These are phyloP conservation scores for Podotricha telesiphe DNA, from an alignment of 2,888 invertebrate species.

Conservation along the genomic window DNA sequence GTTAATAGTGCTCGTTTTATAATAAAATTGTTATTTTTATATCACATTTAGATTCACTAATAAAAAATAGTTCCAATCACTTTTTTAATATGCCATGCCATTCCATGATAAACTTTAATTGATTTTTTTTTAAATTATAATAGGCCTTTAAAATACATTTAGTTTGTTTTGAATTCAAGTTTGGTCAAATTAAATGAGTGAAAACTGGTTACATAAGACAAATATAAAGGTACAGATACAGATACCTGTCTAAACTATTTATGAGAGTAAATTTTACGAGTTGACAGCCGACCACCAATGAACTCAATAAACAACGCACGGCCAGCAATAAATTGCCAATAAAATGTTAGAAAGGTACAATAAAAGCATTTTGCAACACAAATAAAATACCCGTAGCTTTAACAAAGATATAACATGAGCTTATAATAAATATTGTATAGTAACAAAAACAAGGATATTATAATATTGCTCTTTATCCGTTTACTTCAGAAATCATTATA, in stretches of 20 bases:
- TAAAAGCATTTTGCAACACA: constrained; percentile 40
- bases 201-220: constrained; percentile 45
- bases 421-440: background rate
- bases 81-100: too few species aligned
- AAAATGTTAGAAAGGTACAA: constrained; percentile 46
- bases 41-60: too few species aligned
- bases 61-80: too few species aligned
- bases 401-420: background rate
- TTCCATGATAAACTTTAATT: too few species aligned
- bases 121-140: background rate
- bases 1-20: background rate
- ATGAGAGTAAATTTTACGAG: constrained; percentile 48
- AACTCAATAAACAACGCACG: constrained; percentile 45
- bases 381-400: constrained; percentile 30
- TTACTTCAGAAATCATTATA: constrained; percentile 12
- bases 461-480: too few species aligned
- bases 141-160: background rate
- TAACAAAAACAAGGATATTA: too few species aligned
- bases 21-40: too few species aligned
- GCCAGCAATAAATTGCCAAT: constrained; percentile 50
- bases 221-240: constrained; percentile 43
- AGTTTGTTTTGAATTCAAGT: constrained; percentile 4
- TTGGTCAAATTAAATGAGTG: constrained; percentile 32
- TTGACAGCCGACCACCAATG: constrained; percentile 48
- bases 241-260: constrained; percentile 47